These are phyloP conservation scores for Malurus alboscapulatus DNA, from an alignment of 2,113 vertebrate genomes.

Conservation along the genomic window DNA sequence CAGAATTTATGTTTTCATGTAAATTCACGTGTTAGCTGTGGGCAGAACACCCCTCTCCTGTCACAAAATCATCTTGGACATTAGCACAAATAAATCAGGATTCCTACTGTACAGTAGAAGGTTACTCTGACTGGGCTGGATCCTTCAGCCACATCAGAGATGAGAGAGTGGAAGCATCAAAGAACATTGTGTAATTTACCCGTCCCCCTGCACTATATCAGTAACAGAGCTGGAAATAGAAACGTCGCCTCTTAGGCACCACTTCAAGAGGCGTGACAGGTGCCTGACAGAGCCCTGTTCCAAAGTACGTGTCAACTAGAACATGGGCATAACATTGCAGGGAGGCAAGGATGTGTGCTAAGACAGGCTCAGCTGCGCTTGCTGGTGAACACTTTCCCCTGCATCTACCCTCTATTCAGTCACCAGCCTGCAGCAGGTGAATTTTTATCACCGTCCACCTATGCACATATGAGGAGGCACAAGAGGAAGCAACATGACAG, in stretches of 20 bases:
- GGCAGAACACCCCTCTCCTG: not conserved
- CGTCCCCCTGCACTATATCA: not conserved
- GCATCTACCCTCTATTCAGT: not conserved
- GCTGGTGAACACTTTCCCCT: not conserved
- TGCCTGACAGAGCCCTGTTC: not conserved
- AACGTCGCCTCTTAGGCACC: slow-evolving; percentile 1
- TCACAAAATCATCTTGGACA: not conserved
- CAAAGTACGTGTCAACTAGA: not conserved
- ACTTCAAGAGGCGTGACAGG: slow-evolving; percentile 22
- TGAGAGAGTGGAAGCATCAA: not conserved
- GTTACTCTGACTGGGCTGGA: not conserved
- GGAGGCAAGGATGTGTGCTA: not conserved
- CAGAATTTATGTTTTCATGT: not conserved
- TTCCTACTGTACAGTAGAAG: not conserved
- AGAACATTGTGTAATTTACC: not conserved
- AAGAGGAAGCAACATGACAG: not conserved
- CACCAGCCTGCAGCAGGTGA: not conserved
- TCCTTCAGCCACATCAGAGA: not conserved
- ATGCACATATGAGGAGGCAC: not conserved
- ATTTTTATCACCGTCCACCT: not conserved
- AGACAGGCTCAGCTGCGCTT: not conserved
- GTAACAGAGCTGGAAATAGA: slow-evolving; percentile 45
- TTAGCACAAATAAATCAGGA: not conserved
- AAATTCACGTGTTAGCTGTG: not conserved
- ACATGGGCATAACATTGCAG: not conserved